A percentile compares a stretch with the other conserved stretches of the same genome.
Evolutionary conservation across 2,113 vertebrate species (phyloP).

Genomic region (Poeciliopsis prolifica): DNA sequence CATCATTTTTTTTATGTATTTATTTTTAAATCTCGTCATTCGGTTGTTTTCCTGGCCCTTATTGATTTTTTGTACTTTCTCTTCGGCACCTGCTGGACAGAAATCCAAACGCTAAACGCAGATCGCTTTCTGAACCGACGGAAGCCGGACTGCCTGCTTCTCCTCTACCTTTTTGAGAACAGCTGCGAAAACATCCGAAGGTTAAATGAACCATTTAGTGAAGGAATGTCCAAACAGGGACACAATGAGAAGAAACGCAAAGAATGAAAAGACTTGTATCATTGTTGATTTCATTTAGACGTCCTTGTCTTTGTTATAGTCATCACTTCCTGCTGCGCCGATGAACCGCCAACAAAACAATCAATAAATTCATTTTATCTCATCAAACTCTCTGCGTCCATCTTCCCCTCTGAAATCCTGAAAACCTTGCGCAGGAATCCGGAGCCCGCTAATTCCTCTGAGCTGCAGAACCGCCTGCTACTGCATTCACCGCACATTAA

Average conservation of each 20-base stretch:
- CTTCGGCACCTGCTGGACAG: background rate
- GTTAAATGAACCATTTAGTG: background rate
- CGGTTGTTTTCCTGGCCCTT: background rate
- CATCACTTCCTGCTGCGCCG: background rate
- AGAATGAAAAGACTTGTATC: background rate
- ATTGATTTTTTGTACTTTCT: background rate
- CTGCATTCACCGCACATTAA: slow-evolving; percentile 49
- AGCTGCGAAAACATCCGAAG: background rate
- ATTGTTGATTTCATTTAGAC: background rate
- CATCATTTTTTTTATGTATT: too few species aligned
- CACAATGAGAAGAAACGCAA: background rate
- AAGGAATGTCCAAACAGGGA: background rate
- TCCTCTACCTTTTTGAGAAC: background rate
- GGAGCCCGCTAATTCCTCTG: slow-evolving; percentile 64
- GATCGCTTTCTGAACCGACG: background rate
- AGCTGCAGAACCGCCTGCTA: slow-evolving; percentile 61
- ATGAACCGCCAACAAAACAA: background rate
- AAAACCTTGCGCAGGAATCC: slow-evolving; percentile 52
- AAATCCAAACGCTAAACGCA: background rate
- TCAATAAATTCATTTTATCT: background rate
- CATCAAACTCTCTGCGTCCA: background rate
- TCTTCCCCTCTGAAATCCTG: background rate
- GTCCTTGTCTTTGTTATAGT: background rate
- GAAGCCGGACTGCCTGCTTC: background rate
- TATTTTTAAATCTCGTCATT: background rate